phyloP scores from a whole-genome alignment of 2,113 vertebrate genomes.

The Cyphomyrus discorhynchus region DNA sequence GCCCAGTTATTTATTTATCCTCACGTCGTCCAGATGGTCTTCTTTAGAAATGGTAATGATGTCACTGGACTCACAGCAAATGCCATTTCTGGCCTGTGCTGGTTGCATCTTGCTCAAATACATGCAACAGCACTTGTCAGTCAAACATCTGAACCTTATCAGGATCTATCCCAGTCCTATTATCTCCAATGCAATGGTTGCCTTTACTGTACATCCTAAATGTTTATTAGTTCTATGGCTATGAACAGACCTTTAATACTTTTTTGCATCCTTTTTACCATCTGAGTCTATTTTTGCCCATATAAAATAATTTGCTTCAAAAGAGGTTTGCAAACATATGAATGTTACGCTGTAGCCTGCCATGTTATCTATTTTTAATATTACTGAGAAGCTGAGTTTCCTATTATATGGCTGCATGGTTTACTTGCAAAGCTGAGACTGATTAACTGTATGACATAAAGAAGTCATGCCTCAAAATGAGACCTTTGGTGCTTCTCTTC shows the following conservation, averaged over 20 bases:
- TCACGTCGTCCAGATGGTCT: conserved; percentile 23
- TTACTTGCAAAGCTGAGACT: background rate
- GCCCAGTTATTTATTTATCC: background rate
- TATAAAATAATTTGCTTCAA: background rate
- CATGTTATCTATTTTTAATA: background rate
- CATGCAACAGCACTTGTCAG: background rate
- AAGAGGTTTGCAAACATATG: background rate
- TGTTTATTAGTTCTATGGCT: background rate
- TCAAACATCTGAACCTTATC: background rate
- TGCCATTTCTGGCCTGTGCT: conserved; percentile 14
- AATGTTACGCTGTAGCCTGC: background rate
- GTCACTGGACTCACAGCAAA: conserved; percentile 46
- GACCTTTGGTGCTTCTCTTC: background rate
- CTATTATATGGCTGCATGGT: background rate
- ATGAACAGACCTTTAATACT: background rate
- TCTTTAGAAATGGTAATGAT: conserved; percentile 46
- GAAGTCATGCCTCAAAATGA: background rate
- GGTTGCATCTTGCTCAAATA: conserved; percentile 33
- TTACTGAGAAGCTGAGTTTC: background rate
- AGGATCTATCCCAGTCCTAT: background rate
- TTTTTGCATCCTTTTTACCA: background rate
- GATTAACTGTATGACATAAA: background rate
- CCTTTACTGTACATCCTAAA: background rate
- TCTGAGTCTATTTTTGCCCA: background rate
- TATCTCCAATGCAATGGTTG: background rate